Percentiles rank a stretch among this genome's conserved stretches.
These are phyloP conservation scores for Sphinx pinastri DNA, from an alignment of 2,888 invertebrate genomes.

Conservation along the genomic window DNA sequence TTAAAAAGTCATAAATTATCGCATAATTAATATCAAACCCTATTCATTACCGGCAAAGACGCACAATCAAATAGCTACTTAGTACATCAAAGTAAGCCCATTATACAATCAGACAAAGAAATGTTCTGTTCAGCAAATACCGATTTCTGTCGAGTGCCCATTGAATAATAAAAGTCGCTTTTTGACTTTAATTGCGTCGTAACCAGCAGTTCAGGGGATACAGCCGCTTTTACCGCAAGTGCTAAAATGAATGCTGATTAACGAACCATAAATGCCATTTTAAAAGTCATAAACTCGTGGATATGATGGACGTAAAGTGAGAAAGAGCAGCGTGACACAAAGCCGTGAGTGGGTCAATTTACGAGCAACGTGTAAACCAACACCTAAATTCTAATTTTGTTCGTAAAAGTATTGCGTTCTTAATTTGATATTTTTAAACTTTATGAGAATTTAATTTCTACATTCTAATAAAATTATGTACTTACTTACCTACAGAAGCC, in stretches of 20 bases:
- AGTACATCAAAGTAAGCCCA: constrained; percentile 45
- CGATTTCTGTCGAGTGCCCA: constrained; percentile 42
- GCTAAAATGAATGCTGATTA: constrained; percentile 56
- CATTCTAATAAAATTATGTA: too few species aligned
- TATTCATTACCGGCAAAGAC: background rate
- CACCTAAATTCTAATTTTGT: background rate
- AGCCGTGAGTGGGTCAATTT: constrained; percentile 3
- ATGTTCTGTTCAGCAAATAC: constrained; percentile 37
- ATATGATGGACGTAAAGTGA: constrained; percentile 18
- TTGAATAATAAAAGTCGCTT: constrained; percentile 47
- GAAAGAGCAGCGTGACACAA: background rate
- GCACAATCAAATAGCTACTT: constrained; percentile 43
- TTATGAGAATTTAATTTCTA: background rate
- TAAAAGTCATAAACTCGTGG: constrained; percentile 31
- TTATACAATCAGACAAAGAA: constrained; percentile 46
- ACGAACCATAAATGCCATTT: constrained; percentile 53
- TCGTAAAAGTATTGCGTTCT: background rate
- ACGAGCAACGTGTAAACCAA: background rate
- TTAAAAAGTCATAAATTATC: background rate
- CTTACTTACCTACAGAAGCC: too few species aligned
- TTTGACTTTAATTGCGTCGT: constrained; percentile 50
- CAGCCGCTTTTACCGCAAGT: constrained; percentile 41
- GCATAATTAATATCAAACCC: background rate
- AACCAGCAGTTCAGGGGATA: constrained; percentile 40
- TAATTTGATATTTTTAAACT: background rate